These are phyloP conservation scores for Gambusia affinis DNA, from an alignment of 2,113 vertebrate genomes.

Conservation along the genomic window DNA sequence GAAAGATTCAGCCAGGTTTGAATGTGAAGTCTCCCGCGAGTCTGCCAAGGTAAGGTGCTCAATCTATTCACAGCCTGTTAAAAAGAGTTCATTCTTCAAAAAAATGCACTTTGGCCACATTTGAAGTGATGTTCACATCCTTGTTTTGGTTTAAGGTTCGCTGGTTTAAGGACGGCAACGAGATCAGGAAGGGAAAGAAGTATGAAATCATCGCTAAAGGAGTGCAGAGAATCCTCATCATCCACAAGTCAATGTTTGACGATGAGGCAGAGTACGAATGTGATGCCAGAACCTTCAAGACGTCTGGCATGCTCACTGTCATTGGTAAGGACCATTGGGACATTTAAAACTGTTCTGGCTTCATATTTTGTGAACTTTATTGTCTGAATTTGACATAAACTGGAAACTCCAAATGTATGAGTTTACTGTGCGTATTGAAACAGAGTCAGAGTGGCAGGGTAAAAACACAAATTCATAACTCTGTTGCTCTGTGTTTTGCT, in stretches of 20 bases:
- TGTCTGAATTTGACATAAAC: not conserved
- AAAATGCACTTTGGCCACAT: not conserved
- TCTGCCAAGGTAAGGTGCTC: conserved; percentile 85
- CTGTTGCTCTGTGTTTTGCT: conserved; percentile 21
- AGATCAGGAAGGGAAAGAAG: conserved; percentile 97
- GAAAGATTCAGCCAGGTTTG: conserved; percentile 93
- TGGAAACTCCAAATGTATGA: not conserved
- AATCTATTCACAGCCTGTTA: not conserved
- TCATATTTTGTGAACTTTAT: not conserved
- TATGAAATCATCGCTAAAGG: conserved; percentile 94
- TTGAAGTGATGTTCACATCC: not conserved
- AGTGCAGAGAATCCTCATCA: conserved; percentile 86
- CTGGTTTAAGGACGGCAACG: conserved; percentile 95
- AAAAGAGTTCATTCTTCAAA: no score
- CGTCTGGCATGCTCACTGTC: conserved; percentile 92
- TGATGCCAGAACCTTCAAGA: conserved; percentile 90
- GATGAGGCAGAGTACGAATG: conserved; percentile 98
- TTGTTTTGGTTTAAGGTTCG: conserved; percentile 70
- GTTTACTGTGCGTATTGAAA: not conserved
- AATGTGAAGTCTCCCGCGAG: conserved; percentile 96
- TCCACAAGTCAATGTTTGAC: conserved; percentile 91
- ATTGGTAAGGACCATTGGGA: conserved; percentile 81
- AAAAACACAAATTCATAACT: not conserved
- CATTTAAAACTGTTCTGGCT: not conserved
- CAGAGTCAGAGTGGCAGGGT: not conserved